Evolutionary conservation across 1,140 invertebrate species (phyloP).

Genomic region (Temnothorax nylanderi): DNA sequence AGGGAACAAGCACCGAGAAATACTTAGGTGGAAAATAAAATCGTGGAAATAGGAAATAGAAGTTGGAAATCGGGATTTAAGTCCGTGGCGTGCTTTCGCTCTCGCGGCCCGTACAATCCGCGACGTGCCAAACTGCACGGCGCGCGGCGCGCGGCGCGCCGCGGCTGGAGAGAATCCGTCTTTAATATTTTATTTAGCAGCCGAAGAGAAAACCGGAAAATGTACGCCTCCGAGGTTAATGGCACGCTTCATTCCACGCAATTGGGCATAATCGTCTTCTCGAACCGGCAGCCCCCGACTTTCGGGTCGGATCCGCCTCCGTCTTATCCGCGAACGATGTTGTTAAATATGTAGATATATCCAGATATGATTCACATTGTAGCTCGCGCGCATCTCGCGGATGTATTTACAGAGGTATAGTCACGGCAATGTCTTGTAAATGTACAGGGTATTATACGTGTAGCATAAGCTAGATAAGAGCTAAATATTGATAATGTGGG

Average conservation of each 20-base stretch:
- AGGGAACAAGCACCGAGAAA: neutral
- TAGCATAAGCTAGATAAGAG: neutral
- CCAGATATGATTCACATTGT: neutral
- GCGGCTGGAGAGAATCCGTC: neutral
- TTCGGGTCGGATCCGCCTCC: neutral
- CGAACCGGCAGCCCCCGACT: neutral
- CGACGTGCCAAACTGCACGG: neutral
- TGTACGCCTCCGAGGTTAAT: slow-evolving; percentile 34
- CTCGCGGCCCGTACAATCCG: no score
- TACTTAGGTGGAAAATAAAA: slow-evolving; percentile 10
- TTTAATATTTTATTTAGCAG: slow-evolving; percentile 22
- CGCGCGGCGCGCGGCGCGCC: no score
- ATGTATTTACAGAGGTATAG: neutral
- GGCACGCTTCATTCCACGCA: slow-evolving; percentile 34
- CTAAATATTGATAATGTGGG: neutral
- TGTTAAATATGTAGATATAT: neutral
- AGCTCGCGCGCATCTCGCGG: neutral
- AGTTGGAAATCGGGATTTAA: neutral
- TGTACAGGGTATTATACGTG: neutral
- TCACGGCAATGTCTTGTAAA: neutral
- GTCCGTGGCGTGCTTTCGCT: neutral
- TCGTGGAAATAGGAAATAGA: neutral
- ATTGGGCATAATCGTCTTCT: slow-evolving; percentile 26
- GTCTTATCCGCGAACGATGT: neutral
- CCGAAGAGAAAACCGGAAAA: slow-evolving; percentile 7